Evolutionary conservation across 2,888 invertebrate genomes (phyloP), one percentile per base, ranked within the genome.

Genomic region (Rhaphigaster nebulosa): DNA sequence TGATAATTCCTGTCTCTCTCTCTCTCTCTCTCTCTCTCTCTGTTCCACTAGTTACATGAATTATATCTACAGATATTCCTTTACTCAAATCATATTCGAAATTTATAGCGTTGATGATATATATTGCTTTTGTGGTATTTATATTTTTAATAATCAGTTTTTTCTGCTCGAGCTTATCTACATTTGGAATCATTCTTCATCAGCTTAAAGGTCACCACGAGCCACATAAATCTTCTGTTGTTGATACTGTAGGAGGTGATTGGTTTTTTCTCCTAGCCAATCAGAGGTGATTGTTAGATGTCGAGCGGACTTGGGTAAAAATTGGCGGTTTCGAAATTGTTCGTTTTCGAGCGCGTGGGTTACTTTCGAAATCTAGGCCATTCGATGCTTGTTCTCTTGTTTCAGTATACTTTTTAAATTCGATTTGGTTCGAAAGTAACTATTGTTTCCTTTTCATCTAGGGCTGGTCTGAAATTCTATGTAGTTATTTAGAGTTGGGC

Each of bases 311-410:
- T 41, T 84, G n/a, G 26, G n/a, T 80, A 50, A 84, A 84, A 84
- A 84, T 84, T 84, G 84, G 45, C 13, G 2, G 45, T 84, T 84
- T 84, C 84, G 45, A 41, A 45, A 84, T 50, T 50, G 10, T 84
- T 38, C 45, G n/a, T 84, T 84, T n/a, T 45, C 45, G 45, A 23
- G n/a, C n/a, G 41, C n/a, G 84, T 45, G 84, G 84, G 84, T 50
- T 84, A 50, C 45, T 84, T 84, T 84, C 84, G 84, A 84, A 45
- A 84, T 84, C 84, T 84, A 50, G 41, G 41, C 84, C 84, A 50
- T 38, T 76, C 70, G 38, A 76, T 76, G 34, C 13, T 34, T 76
- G 38, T 38, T 20, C 10, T 38, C 34, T 38, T 38, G 34, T 38
- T 76, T 76, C 38, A 76, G 70, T 38, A 8, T 38, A 18, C 18